These are phyloP conservation scores for Phaethon lepturus DNA, from an alignment of 2,113 vertebrate species.

Conservation along the genomic window DNA sequence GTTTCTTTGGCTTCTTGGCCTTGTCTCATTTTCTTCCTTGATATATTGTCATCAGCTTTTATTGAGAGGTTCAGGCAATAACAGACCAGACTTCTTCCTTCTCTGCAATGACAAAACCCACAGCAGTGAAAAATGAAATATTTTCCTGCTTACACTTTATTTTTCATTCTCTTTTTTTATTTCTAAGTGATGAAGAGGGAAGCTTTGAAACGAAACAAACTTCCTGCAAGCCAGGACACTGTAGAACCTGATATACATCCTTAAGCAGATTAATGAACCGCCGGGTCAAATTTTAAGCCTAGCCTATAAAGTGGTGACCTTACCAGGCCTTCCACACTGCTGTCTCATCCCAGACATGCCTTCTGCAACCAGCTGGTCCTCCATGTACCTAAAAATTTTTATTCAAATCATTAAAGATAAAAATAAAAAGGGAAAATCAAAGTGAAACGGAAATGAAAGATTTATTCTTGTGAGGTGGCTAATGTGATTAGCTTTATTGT, in stretches of 20 bases:
- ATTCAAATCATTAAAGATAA: background rate
- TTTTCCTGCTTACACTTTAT: background rate
- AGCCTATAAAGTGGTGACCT: background rate
- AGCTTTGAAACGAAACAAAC: background rate
- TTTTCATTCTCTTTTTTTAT: background rate
- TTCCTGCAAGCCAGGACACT: background rate
- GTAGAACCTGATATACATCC: background rate
- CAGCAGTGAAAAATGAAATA: background rate
- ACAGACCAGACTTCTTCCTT: background rate
- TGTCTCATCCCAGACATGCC: background rate
- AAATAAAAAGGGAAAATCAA: conserved; percentile 47
- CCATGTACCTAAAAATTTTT: background rate
- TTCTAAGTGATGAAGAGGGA: background rate
- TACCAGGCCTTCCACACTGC: background rate
- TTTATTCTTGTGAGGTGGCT: conserved; percentile 19
- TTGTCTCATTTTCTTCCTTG: background rate
- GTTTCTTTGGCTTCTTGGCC: background rate
- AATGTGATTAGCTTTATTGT: conserved; percentile 35
- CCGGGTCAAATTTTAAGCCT: background rate
- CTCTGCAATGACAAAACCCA: background rate
- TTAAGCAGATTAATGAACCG: background rate
- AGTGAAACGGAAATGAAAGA: conserved; percentile 28
- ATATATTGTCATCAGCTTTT: background rate
- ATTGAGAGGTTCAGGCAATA: background rate
- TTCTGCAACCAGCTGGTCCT: background rate